Evolutionary conservation across 2,888 invertebrate genomes (phyloP).

Genomic region (Cataglyphis cursor): DNA sequence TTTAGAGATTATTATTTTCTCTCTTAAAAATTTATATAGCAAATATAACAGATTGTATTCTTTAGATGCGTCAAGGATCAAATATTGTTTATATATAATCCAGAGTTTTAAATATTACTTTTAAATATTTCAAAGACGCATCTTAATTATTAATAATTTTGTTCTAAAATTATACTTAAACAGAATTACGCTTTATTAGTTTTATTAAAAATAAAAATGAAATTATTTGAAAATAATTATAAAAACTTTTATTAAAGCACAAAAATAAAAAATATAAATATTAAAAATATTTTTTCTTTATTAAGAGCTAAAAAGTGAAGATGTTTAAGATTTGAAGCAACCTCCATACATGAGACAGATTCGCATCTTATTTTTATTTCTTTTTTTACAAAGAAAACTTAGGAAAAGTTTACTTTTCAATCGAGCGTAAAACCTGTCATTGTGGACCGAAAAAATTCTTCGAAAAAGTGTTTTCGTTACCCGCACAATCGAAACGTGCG

Average conservation of each 20-base stretch:
- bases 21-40: neutral
- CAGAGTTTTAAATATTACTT: neutral
- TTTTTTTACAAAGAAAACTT: neutral
- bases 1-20: neutral
- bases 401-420: neutral
- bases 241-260: neutral
- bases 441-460: neutral
- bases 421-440: constrained; percentile 3
- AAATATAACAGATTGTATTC: neutral
- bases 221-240: neutral
- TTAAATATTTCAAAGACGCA: neutral
- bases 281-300: constrained; percentile 1
- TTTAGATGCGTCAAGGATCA: neutral
- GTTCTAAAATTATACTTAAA: neutral
- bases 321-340: neutral
- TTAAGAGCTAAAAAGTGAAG: neutral
- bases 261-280: neutral
- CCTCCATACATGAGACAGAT: neutral
- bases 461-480: constrained; percentile 28
- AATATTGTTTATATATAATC: constrained; percentile 8
- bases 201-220: neutral
- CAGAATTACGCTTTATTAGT: neutral
- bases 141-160: neutral
- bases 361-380: neutral
- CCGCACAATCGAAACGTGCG: constrained; percentile 21